A percentile compares a stretch with the other conserved stretches of the same genome.
These are phyloP conservation scores for Geotrupes spiniger DNA, from an alignment of 2,888 invertebrate species.

Conservation along the genomic window DNA sequence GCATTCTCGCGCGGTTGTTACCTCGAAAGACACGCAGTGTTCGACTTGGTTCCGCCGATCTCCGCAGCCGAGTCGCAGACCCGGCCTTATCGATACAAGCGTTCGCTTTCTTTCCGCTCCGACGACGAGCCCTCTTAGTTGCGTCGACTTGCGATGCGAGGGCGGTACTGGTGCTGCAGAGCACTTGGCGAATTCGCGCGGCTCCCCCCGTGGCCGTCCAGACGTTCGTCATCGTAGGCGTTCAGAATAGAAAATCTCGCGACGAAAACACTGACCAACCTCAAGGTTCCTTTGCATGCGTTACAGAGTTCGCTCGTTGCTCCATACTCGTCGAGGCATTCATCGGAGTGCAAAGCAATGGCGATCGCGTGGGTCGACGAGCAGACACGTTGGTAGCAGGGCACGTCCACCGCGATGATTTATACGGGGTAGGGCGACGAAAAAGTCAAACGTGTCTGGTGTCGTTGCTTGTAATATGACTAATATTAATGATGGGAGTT, in stretches of 20 bases:
- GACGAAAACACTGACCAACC: conserved; percentile 30
- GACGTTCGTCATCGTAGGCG: conserved; percentile 16
- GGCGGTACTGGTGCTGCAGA: conserved; percentile 27
- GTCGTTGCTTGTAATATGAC: too few species aligned
- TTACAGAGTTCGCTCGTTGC: conserved; percentile 9
- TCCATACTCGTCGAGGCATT: too few species aligned
- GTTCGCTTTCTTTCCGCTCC: conserved; percentile 8
- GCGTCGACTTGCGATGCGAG: conserved; percentile 28
- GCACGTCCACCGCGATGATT: too few species aligned
- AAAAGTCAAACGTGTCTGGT: too few species aligned
- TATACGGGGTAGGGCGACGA: not conserved
- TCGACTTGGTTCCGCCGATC: too few species aligned
- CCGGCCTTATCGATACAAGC: not conserved
- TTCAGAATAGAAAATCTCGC: conserved; percentile 19
- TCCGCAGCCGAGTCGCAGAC: too few species aligned
- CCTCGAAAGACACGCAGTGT: too few species aligned
- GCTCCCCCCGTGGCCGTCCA: conserved; percentile 3
- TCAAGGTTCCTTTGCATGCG: conserved; percentile 25
- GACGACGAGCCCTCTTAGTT: conserved; percentile 18
- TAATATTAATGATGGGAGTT: too few species aligned
- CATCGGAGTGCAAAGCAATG: not conserved
- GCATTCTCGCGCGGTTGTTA: too few species aligned
- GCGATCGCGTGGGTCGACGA: conserved; percentile 3
- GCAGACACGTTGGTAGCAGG: not conserved
- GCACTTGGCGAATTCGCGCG: not conserved